These are phyloP conservation scores for Zosterops borbonicus DNA, from an alignment of 2,113 vertebrate species.

Conservation along the genomic window DNA sequence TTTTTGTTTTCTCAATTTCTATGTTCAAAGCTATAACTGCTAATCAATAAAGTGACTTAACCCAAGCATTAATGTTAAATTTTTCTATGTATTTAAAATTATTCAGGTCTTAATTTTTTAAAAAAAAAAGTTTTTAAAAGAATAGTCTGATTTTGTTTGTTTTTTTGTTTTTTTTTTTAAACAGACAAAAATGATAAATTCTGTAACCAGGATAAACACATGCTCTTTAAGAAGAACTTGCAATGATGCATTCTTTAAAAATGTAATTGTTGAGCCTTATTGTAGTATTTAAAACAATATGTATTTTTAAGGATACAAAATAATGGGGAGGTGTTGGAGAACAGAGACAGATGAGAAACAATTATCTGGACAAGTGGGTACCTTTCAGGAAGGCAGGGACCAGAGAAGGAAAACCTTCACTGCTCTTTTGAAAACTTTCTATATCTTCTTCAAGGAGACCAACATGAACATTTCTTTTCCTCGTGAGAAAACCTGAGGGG, in stretches of 20 bases:
- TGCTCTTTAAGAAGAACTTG: not conserved
- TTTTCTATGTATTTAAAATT: not conserved
- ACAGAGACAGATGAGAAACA: not conserved
- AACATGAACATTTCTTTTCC: not conserved
- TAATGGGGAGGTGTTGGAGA: not conserved
- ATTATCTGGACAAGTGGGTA: not conserved
- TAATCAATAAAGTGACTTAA: not conserved
- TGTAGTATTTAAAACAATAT: not conserved
- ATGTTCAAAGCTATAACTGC: not conserved
- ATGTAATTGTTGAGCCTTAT: not conserved
- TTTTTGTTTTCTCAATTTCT: not conserved
- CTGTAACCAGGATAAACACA: not conserved
- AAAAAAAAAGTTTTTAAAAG: not conserved
- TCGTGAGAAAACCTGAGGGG: not conserved
- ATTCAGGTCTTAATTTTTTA: not conserved
- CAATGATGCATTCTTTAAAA: not conserved
- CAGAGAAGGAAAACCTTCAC: not conserved
- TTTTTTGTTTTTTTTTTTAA: not conserved
- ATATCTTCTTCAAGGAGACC: not conserved
- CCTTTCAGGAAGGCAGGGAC: not conserved
- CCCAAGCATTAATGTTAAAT: not conserved
- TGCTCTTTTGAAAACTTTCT: not conserved
- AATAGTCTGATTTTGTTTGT: not conserved
- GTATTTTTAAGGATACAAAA: not conserved
- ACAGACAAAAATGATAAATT: not conserved